Evolutionary conservation across 2,888 invertebrate species (phyloP).

Genomic region (Chaitophorus viminalis): DNA sequence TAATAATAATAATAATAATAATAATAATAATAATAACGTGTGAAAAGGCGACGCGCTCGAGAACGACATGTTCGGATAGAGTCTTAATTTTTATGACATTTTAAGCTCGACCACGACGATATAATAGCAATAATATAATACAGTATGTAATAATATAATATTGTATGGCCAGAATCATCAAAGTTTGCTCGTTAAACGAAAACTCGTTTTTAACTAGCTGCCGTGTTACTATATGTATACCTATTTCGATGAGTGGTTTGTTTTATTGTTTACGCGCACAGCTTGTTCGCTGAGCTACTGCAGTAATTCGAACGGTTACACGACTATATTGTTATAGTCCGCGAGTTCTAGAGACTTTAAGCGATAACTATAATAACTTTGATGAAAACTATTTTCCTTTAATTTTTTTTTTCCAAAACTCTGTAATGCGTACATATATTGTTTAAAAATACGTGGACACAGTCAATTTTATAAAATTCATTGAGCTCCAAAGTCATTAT

Average conservation of each 20-base stretch:
- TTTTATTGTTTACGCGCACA: not conserved
- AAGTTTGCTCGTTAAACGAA: constrained; percentile 1
- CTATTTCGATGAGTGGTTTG: not conserved
- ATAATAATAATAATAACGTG: too few relatives aligned
- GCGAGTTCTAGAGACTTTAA: not conserved
- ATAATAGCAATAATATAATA: not conserved
- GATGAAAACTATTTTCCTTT: not conserved
- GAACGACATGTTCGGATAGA: not conserved
- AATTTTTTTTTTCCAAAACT: not conserved
- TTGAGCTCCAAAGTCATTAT: not conserved
- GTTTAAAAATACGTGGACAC: not conserved
- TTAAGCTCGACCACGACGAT: not conserved
- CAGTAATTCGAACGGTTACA: not conserved
- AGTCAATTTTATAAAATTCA: not conserved
- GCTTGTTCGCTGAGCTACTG: not conserved
- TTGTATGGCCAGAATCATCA: not conserved
- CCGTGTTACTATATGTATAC: not conserved
- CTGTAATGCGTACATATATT: not conserved
- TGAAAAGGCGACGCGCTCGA: not conserved
- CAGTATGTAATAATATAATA: not conserved
- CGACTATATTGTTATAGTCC: not conserved
- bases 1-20: too few relatives aligned
- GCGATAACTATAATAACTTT: not conserved
- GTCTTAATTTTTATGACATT: not conserved
- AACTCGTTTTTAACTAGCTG: not conserved